Evolutionary conservation across 2,797 vertebrate species (phyloP).

Genomic region (Denticeps clupeoides): DNA sequence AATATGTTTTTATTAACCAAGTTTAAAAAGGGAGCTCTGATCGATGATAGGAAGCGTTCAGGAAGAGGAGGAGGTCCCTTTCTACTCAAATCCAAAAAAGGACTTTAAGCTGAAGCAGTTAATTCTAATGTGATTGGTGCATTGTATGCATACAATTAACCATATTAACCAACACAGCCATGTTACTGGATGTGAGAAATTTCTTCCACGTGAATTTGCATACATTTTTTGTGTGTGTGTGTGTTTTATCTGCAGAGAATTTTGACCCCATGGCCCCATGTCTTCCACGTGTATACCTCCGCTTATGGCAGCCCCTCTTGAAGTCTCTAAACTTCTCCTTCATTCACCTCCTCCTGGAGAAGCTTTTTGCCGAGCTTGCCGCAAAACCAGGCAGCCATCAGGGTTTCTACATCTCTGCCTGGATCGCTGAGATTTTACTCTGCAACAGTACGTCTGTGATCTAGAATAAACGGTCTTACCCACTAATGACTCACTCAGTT

Average conservation of each 20-base stretch:
- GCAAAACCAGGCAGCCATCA: constrained; percentile 48
- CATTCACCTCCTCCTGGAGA: constrained; percentile 71
- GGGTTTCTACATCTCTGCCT: constrained; percentile 68
- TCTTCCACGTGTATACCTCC: constrained; percentile 63
- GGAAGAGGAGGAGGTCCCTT: too few species aligned
- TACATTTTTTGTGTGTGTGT: neutral
- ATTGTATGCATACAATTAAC: neutral
- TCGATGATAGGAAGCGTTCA: too few species aligned
- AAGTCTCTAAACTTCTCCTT: constrained; percentile 68
- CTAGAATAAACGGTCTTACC: too few species aligned
- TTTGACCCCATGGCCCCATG: constrained; percentile 28
- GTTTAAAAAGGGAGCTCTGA: too few species aligned
- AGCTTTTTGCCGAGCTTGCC: constrained; percentile 65
- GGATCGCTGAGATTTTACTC: constrained; percentile 75
- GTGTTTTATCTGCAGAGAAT: constrained; percentile 8
- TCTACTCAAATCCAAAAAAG: too few species aligned
- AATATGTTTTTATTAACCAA: too few species aligned
- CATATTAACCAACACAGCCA: neutral
- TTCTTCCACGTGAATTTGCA: neutral
- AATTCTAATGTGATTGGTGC: too few species aligned
- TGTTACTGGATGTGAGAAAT: neutral
- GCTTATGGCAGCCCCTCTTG: constrained; percentile 84
- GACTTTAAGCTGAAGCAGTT: too few species aligned
- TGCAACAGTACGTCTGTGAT: constrained; percentile 63
- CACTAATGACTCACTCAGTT: too few species aligned